These are phyloP conservation scores for Drosophila mimica DNA, from an alignment of 2,888 invertebrate genomes.

Conservation along the genomic window DNA sequence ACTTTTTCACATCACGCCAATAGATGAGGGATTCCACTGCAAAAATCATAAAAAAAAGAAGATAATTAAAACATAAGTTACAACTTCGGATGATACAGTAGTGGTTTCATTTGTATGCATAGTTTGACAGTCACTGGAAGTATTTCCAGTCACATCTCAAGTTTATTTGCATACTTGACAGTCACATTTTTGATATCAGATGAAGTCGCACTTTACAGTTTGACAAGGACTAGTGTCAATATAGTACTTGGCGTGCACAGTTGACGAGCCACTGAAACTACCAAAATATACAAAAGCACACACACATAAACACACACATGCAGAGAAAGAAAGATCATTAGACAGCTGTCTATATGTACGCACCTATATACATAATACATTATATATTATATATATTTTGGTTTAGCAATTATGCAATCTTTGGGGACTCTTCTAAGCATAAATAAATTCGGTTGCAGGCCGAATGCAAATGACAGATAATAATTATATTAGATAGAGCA, in stretches of 20 bases:
- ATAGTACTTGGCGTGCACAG: constrained; percentile 19
- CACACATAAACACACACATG: constrained; percentile 14
- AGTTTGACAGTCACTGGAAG: background rate
- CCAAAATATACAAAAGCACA: constrained; percentile 57
- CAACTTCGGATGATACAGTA: background rate
- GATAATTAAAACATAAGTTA: constrained; percentile 1
- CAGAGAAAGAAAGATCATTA: constrained; percentile 18
- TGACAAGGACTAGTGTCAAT: background rate
- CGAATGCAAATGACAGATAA: constrained; percentile 49
- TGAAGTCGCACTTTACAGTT: background rate
- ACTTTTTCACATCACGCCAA: constrained; percentile 98
- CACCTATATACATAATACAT: constrained; percentile 3
- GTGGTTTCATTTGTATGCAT: background rate
- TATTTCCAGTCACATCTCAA: background rate
- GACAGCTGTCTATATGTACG: constrained; percentile 47
- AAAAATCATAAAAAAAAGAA: constrained; percentile 78
- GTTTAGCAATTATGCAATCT: constrained; percentile 73
- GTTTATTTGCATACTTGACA: background rate
- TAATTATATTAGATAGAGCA: constrained; percentile 61
- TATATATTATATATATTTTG: constrained; percentile 53
- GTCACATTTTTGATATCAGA: background rate
- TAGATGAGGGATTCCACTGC: constrained; percentile 97
- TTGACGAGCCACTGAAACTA: constrained; percentile 51
- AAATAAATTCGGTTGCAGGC: constrained; percentile 38
- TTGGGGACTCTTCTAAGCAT: constrained; percentile 50